Evolutionary conservation across 92 coral and sea anemone genomes (phyloP), one percentile per base, ranked within the genome.

Genomic region (Siderastrea siderea): DNA sequence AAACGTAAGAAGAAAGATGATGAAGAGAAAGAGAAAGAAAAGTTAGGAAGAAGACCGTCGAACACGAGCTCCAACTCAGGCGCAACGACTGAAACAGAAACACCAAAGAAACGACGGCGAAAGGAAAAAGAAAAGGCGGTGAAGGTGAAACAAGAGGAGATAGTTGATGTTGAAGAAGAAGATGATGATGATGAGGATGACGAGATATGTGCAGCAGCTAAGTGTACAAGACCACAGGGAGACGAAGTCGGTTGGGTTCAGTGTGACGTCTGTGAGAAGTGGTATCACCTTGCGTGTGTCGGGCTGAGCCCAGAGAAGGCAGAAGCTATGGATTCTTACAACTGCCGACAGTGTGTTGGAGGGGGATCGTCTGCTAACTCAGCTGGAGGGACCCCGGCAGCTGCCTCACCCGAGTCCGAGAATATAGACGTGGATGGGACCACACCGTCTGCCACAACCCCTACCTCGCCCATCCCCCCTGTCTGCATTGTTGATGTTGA

Each of bases 211-310:
- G 94, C 96, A 1, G 96, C 98, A 8, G 86, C 90, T 77, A 74
- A 93, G 11, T 98, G 99, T 76, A 74, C 91, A n/a, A 96, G 94
- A 26, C 99, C 99, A 16, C 75, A 93, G 44, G 98, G 98, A n/a
- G 99, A 98, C 54, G 98, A 98, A 53, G 99, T 98, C 46, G 98
- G 96, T 67, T 98, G 99, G 99, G 98, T 98, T 7, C 99, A 98
- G 84, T 98, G 99, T 57, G 99, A 98, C 68, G 77, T 81, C 61
- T 98, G 99, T 82, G 98, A 98, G 78, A 94, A 81, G 50, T 98
- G 99, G 99, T 98, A 90, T 64, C 99, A 98, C 67, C 82, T 95
- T 44, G 85, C 89, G 1, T 98, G 99, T 65, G 98, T 98, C 6
- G 97, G 96, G 17, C 93, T 98, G 14, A 92, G 93, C 74, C 90